These are phyloP conservation scores for Syritta pipiens DNA, from an alignment of 2,888 invertebrate genomes.

Conservation along the genomic window DNA sequence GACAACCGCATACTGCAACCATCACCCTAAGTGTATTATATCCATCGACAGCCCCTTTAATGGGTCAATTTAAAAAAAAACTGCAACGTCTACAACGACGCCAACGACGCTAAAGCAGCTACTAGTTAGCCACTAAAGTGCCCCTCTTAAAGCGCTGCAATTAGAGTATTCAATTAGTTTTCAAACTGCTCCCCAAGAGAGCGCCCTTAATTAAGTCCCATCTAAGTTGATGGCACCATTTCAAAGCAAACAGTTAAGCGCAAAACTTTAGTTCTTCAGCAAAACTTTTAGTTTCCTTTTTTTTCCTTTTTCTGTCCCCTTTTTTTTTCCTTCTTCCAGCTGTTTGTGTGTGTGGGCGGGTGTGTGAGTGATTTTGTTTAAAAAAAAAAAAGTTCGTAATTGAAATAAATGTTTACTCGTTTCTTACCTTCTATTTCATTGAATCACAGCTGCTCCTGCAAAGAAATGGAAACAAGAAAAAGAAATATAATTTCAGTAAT, in stretches of 20 bases:
- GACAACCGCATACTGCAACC: no score
- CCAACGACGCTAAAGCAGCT: no score
- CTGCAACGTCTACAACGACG: no score
- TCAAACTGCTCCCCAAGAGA: background rate
- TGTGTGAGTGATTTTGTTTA: no score
- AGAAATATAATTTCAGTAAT: constrained; percentile 24
- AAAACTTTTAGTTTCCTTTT: background rate
- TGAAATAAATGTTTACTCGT: background rate
- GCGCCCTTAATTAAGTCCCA: background rate
- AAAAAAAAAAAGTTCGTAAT: background rate
- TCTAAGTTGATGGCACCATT: background rate
- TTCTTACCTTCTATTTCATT: constrained; percentile 53
- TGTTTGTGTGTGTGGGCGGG: no score
- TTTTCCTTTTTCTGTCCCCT: background rate
- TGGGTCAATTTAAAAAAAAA: no score
- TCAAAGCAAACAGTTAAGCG: background rate
- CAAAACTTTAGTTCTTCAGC: no score
- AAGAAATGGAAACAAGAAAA: constrained; percentile 19
- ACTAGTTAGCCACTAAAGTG: no score
- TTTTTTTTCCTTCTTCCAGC: background rate
- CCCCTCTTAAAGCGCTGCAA: no score
- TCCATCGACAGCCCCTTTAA: no score
- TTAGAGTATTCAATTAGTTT: no score
- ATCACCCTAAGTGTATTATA: no score
- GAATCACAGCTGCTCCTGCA: constrained; percentile 53